phyloP scores from a whole-genome alignment of 2,797 vertebrate species.

The Tachyglossus aculeatus region DNA sequence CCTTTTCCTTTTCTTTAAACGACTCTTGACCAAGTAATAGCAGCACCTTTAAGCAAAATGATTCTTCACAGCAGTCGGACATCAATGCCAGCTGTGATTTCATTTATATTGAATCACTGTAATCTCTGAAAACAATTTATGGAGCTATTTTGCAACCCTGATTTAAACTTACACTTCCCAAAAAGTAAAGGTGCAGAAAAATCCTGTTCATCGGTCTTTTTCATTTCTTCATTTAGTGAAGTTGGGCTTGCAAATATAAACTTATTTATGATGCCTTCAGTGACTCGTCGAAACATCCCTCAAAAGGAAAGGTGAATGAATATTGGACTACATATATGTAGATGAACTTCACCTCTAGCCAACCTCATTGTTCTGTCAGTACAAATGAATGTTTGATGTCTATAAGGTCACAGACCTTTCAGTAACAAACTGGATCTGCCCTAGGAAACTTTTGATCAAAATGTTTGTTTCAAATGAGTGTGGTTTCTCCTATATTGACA shows the following conservation, averaged over 20 bases:
- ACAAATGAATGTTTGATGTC: background rate
- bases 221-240: conserved; percentile 28
- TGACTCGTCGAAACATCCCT: background rate
- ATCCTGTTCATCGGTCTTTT: conserved; percentile 2
- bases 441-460: conserved; percentile 22
- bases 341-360: background rate
- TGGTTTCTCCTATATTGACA: no score
- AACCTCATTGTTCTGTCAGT: background rate
- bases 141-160: conserved; percentile 39
- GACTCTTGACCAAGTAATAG: conserved; percentile 45
- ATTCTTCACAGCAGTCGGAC: conserved; percentile 49
- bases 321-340: background rate
- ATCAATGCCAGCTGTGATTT: conserved; percentile 58
- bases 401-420: conserved; percentile 21
- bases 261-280: background rate
- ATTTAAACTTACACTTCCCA: conserved; percentile 48
- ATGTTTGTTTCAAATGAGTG: no score
- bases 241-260: background rate
- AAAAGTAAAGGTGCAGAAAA: conserved; percentile 2
- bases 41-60: conserved; percentile 29
- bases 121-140: conserved; percentile 55
- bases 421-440: conserved; percentile 5
- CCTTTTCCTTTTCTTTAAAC: conserved; percentile 26
- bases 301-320: background rate
- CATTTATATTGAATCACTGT: conserved; percentile 60